Conservation (phyloP, 2,888 invertebrate genomes). For the Nomada ferruginata region DNA sequence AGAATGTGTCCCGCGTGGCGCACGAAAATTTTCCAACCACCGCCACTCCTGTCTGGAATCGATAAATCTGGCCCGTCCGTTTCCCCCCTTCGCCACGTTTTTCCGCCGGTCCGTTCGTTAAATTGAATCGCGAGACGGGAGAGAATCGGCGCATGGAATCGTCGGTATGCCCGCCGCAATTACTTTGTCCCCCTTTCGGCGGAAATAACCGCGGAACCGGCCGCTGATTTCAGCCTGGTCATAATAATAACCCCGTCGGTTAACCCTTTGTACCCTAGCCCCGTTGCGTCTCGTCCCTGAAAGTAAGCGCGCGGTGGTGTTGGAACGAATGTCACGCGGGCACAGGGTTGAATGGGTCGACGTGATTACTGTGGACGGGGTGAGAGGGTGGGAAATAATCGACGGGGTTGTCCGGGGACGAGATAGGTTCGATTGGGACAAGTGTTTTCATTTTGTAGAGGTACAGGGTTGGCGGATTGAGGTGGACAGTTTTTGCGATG, state of each 20-base stretch:
- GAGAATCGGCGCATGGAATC: slow-evolving; percentile 25
- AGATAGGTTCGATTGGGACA: neutral
- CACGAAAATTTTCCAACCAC: slow-evolving; percentile 20
- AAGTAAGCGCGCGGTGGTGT: neutral
- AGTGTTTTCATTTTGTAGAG: neutral
- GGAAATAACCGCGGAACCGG: slow-evolving; percentile 44
- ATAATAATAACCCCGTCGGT: slow-evolving; percentile 56
- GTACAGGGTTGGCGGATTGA: neutral
- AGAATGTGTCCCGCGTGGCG: slow-evolving; percentile 18
- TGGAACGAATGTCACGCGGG: slow-evolving; percentile 18
- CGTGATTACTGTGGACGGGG: slow-evolving; percentile 8
- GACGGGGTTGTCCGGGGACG: slow-evolving; percentile 1
- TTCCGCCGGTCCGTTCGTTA: slow-evolving; percentile 22
- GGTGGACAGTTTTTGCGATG: neutral
- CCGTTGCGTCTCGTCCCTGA: slow-evolving; percentile 10
- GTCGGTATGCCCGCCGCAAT: slow-evolving; percentile 49
- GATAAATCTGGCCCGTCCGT: slow-evolving; percentile 37
- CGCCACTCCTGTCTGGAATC: slow-evolving; percentile 12
- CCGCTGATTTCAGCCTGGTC: slow-evolving; percentile 51
- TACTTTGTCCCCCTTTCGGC: slow-evolving; percentile 53
- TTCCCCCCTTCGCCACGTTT: slow-evolving; percentile 10
- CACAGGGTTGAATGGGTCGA: neutral
- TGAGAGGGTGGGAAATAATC: slow-evolving; percentile 11
- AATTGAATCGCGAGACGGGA: slow-evolving; percentile 50
- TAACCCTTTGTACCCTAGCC: slow-evolving; percentile 28